These are phyloP conservation scores for Nothoprocta pentlandii DNA, from an alignment of 2,113 vertebrate species.

Conservation along the genomic window DNA sequence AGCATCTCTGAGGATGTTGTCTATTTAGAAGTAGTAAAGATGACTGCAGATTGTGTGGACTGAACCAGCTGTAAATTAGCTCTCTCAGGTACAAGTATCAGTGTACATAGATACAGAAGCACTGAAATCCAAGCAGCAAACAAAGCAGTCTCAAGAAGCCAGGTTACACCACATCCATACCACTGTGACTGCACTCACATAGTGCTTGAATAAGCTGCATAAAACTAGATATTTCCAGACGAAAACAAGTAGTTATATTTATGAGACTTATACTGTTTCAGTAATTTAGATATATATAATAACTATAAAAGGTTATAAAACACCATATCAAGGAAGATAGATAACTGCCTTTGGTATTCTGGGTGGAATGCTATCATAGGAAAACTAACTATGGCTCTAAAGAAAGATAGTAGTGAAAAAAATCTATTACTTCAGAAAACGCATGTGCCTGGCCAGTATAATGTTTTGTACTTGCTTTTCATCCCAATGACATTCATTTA, in stretches of 20 bases:
- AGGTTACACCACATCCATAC: rapidly evolving
- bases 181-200: background rate
- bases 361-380: background rate
- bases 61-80: background rate
- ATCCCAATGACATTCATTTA: background rate
- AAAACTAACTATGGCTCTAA: background rate
- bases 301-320: background rate
- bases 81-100: background rate
- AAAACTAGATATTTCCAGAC: background rate
- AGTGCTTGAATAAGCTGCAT: background rate
- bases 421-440: background rate
- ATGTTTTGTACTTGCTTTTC: background rate
- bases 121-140: background rate
- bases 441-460: background rate
- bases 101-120: background rate
- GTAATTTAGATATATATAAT: background rate
- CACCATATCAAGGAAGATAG: rapidly evolving
- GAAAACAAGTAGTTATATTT: background rate
- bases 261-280: background rate
- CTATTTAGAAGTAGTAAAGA: background rate
- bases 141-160: rapidly evolving
- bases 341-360: background rate
- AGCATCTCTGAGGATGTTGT: background rate
- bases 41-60: background rate
- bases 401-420: background rate